Percentiles rank a stretch among this genome's conserved stretches.
Conservation (phyloP, 2,797 vertebrate species). For the Etheostoma perlongum region DNA sequence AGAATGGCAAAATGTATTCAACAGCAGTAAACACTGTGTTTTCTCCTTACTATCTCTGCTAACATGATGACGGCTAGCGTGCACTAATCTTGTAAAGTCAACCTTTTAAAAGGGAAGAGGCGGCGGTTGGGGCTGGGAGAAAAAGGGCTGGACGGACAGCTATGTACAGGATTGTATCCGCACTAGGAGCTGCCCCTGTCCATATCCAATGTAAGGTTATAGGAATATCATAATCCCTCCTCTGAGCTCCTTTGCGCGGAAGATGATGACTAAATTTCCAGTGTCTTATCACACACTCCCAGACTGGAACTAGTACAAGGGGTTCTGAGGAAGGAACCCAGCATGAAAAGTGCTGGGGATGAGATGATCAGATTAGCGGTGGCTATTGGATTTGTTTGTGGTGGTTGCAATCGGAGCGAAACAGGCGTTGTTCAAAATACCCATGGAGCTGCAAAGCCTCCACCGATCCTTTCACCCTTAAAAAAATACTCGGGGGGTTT, state of each 20-base stretch:
- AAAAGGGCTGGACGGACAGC: constrained; percentile 77
- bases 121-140: constrained; percentile 61
- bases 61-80: constrained; percentile 81
- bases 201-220: constrained; percentile 97
- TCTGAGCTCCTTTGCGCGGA: constrained; percentile 91
- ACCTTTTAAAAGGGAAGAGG: constrained; percentile 82
- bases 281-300: constrained; percentile 99
- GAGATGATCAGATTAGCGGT: constrained; percentile 95
- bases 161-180: constrained; percentile 86
- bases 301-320: constrained; percentile 95
- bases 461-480: constrained; percentile 83
- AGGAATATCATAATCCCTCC: constrained; percentile 96
- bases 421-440: constrained; percentile 90
- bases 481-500: constrained; percentile 76
- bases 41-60: constrained; percentile 82
- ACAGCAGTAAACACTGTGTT: constrained; percentile 81
- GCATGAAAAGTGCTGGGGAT: constrained; percentile 93
- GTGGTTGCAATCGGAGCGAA: constrained; percentile 91
- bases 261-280: constrained; percentile 99
- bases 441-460: constrained; percentile 88
- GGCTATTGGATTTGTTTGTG: constrained; percentile 94
- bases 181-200: constrained; percentile 86
- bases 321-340: constrained; percentile 91
- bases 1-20: constrained; percentile 76
- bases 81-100: constrained; percentile 89